These are phyloP conservation scores for Lonchura striata DNA, from an alignment of 2,113 vertebrate species.

Conservation along the genomic window DNA sequence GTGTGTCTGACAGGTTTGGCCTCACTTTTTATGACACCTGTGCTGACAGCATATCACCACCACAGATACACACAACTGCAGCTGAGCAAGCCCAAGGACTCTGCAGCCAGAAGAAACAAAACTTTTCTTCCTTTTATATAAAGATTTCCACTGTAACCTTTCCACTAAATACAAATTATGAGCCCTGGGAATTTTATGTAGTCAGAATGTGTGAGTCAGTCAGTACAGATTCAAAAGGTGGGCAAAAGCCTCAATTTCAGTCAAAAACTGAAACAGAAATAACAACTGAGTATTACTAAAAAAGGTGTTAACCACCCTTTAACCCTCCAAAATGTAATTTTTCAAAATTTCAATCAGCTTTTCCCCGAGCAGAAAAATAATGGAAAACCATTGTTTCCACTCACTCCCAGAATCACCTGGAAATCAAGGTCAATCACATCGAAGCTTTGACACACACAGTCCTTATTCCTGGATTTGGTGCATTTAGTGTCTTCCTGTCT, in stretches of 20 bases:
- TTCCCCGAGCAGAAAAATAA: neutral
- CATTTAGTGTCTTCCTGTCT: neutral
- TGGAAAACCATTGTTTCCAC: neutral
- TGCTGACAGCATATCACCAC: neutral
- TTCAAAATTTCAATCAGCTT: neutral
- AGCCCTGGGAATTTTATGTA: fast-evolving
- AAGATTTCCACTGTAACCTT: neutral
- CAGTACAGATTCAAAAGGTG: neutral
- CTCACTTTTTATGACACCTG: constrained; percentile 1
- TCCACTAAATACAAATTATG: neutral
- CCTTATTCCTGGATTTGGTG: neutral
- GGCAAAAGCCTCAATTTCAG: neutral
- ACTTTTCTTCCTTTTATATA: neutral
- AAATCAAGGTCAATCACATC: neutral
- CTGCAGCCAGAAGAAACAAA: neutral
- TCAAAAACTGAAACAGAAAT: neutral
- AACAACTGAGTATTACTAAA: neutral
- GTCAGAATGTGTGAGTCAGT: neutral
- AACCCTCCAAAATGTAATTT: neutral
- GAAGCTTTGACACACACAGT: neutral
- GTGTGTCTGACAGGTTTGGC: neutral
- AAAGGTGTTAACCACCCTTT: neutral
- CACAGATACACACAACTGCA: neutral
- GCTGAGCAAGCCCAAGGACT: neutral
- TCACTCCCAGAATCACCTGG: neutral